A percentile compares a stretch with the other conserved stretches of the same genome.
Conservation (phyloP, 2,888 invertebrate genomes). For the Poecilus cupreus region DNA sequence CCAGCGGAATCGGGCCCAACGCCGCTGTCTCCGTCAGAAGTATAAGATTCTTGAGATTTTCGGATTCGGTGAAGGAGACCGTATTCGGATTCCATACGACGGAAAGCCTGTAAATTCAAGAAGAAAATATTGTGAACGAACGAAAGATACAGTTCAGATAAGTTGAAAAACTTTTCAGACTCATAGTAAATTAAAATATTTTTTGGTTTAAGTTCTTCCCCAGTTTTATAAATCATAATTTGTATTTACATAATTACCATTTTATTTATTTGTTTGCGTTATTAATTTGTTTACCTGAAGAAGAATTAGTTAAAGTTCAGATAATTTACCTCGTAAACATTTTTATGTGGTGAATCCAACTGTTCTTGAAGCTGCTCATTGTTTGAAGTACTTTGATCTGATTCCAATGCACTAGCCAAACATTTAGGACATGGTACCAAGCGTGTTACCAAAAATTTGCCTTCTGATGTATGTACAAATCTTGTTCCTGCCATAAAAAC, state of each 20-base stretch:
- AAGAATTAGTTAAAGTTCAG: too few species aligned
- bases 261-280: too few species aligned
- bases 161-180: too few species aligned
- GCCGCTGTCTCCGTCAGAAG: conserved; percentile 91
- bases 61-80: conserved; percentile 70
- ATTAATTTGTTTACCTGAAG: too few species aligned
- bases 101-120: conserved; percentile 68
- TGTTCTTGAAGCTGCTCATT: conserved; percentile 64
- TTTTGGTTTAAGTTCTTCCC: too few species aligned
- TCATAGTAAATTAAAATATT: too few species aligned
- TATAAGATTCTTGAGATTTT: conserved; percentile 82
- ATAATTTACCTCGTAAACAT: conserved; percentile 63
- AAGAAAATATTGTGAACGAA: background rate
- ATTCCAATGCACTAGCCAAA: conserved; percentile 74
- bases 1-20: conserved; percentile 87
- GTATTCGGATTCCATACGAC: conserved; percentile 67
- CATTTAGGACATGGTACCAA: conserved; percentile 95
- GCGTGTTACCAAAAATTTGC: conserved; percentile 94
- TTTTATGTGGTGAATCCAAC: conserved; percentile 54
- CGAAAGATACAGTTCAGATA: too few species aligned
- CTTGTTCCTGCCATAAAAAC: conserved; percentile 81
- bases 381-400: conserved; percentile 67
- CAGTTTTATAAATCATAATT: too few species aligned
- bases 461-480: conserved; percentile 98
- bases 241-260: too few species aligned